Percentiles rank a stretch among this genome's conserved stretches.
Evolutionary conservation across 2,797 vertebrate genomes (phyloP).

Genomic region (Champsocephalus gunnari): DNA sequence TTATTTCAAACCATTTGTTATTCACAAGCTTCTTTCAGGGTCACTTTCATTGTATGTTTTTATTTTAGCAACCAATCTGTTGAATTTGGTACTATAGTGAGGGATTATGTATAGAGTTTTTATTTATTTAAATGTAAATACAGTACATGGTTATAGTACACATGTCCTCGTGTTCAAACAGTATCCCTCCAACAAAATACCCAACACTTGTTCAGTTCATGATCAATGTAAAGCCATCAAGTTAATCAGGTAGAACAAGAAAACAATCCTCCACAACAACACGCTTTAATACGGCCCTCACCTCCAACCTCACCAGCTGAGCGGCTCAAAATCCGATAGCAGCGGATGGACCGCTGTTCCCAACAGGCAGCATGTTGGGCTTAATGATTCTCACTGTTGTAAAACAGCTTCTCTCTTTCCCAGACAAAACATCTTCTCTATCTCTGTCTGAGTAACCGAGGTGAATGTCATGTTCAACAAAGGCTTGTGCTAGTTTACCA

Average conservation of each 20-base stretch:
- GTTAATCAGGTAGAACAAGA: slow-evolving; percentile 27
- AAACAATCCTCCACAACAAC: slow-evolving; percentile 26
- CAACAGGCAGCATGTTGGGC: slow-evolving; percentile 10
- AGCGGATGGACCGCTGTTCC: slow-evolving; percentile 39
- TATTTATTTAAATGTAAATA: background rate
- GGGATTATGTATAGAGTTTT: no score
- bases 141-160: background rate
- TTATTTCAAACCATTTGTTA: no score
- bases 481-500: background rate
- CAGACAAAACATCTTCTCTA: background rate
- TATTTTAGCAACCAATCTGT: no score
- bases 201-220: slow-evolving; percentile 1
- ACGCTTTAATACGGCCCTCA: slow-evolving; percentile 31
- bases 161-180: background rate
- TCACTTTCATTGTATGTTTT: no score
- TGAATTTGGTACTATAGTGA: no score
- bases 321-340: slow-evolving; percentile 27
- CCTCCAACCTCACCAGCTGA: slow-evolving; percentile 22
- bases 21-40: no score
- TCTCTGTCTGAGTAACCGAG: background rate
- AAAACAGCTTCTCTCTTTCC: slow-evolving; percentile 23
- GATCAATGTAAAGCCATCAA: slow-evolving; percentile 8
- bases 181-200: background rate
- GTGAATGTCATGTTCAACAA: background rate
- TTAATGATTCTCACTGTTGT: slow-evolving; percentile 15